Percentiles rank a stretch among this genome's conserved stretches.
Evolutionary conservation across 2,113 vertebrate species (phyloP).

Genomic region (Poecilia latipinna): DNA sequence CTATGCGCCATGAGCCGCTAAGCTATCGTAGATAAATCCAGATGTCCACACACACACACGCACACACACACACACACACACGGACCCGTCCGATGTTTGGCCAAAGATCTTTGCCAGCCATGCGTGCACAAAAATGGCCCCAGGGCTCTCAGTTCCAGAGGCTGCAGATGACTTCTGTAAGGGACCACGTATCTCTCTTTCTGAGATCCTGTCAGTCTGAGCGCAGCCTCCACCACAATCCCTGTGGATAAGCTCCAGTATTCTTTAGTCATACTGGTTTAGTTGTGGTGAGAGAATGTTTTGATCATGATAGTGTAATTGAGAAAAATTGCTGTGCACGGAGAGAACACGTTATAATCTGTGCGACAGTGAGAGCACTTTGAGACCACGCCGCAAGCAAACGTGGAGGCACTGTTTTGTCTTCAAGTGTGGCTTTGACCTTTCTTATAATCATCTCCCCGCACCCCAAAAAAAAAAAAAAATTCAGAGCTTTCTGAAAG

Average conservation of each 20-base stretch:
- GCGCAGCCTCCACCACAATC: constrained; percentile 56
- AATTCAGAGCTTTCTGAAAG: constrained; percentile 31
- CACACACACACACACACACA: constrained; percentile 16
- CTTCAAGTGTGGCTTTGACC: constrained; percentile 27
- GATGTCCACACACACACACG: not conserved
- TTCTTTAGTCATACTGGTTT: constrained; percentile 66
- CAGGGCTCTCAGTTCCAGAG: constrained; percentile 54
- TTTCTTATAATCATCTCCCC: constrained; percentile 20
- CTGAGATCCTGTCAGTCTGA: constrained; percentile 71
- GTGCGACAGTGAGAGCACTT: constrained; percentile 37
- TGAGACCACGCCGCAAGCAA: constrained; percentile 39
- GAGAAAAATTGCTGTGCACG: constrained; percentile 51
- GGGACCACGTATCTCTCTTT: constrained; percentile 63
- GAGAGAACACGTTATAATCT: constrained; percentile 55
- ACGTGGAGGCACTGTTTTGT: constrained; percentile 16
- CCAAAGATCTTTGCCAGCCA: constrained; percentile 50
- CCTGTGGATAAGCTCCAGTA: constrained; percentile 52
- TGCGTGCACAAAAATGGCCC: constrained; percentile 46
- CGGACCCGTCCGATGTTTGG: constrained; percentile 33
- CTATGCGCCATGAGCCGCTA: constrained; percentile 49
- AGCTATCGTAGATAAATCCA: constrained; percentile 54
- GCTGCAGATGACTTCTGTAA: constrained; percentile 69
- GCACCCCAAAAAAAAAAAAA: not conserved
- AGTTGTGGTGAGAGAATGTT: constrained; percentile 54
- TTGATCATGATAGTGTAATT: constrained; percentile 70